These are phyloP conservation scores for Cardiocondyla obscurior DNA, from an alignment of 1,140 invertebrate species.

Conservation along the genomic window DNA sequence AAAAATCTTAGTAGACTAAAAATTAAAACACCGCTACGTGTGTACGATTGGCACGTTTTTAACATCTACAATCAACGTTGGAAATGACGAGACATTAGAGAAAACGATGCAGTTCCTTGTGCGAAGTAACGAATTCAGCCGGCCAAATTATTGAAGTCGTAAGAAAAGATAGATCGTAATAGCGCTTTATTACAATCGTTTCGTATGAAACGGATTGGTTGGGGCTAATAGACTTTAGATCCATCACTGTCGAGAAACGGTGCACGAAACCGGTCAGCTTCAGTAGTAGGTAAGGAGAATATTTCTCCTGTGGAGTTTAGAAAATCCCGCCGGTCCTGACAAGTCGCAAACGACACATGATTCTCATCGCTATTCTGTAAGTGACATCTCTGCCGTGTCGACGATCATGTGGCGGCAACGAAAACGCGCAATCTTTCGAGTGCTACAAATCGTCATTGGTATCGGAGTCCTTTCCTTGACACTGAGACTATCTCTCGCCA, in stretches of 20 bases:
- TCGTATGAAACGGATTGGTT: neutral
- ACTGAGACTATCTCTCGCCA: conserved; percentile 10
- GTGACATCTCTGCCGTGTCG: neutral
- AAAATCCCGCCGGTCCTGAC: neutral
- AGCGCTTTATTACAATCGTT: neutral
- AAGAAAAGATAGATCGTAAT: neutral
- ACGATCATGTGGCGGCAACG: conserved; percentile 8
- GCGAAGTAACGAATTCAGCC: neutral
- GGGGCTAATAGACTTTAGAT: conserved; percentile 44
- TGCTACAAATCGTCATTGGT: neutral
- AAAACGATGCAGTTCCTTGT: neutral
- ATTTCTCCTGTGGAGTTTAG: conserved; percentile 4
- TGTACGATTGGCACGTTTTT: neutral
- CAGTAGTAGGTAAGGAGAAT: conserved; percentile 40
- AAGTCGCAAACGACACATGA: neutral
- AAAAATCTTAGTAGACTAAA: neutral
- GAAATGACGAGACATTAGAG: neutral
- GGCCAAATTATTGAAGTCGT: neutral
- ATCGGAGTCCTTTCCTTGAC: conserved; percentile 11
- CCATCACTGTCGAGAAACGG: conserved; percentile 48
- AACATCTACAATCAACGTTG: too few species aligned
- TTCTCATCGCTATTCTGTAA: neutral
- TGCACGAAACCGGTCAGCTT: conserved; percentile 63
- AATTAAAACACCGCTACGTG: neutral
- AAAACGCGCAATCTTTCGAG: neutral